Percentiles rank a stretch among this genome's conserved stretches.
phyloP scores from a whole-genome alignment of 2,888 invertebrate species.

The Sericinus montela region DNA sequence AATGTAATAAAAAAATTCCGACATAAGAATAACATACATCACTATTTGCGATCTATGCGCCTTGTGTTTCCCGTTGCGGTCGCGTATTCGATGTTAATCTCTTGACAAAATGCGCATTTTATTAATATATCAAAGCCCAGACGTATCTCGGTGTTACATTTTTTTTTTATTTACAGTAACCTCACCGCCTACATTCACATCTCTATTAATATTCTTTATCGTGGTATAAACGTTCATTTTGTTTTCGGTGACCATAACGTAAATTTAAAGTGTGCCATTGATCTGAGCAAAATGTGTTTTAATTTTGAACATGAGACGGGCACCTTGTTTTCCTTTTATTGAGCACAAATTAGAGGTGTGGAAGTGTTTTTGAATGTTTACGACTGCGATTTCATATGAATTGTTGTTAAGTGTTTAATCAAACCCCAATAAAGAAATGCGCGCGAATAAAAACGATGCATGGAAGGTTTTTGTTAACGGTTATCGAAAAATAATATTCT shows the following conservation, averaged over 20 bases:
- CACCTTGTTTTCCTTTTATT: slow-evolving; percentile 30
- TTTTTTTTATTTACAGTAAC: slow-evolving; percentile 33
- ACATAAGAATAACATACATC: neutral
- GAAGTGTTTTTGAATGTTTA: slow-evolving; percentile 18
- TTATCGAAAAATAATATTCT: no score
- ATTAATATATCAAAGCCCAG: slow-evolving; percentile 58
- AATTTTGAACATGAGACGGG: slow-evolving; percentile 33
- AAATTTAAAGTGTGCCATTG: slow-evolving; percentile 38
- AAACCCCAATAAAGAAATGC: neutral
- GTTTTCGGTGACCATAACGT: slow-evolving; percentile 60
- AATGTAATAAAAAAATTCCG: no score
- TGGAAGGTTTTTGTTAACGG: neutral
- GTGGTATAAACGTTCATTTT: slow-evolving; percentile 63
- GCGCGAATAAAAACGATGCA: neutral
- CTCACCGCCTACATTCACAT: slow-evolving; percentile 48
- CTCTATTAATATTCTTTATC: slow-evolving; percentile 68
- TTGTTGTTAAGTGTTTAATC: neutral
- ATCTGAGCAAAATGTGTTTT: slow-evolving; percentile 34
- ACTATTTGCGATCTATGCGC: slow-evolving; percentile 5
- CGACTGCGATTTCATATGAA: neutral
- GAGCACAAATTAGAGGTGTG: slow-evolving; percentile 28
- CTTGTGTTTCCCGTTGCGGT: slow-evolving; percentile 10
- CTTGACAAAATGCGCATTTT: slow-evolving; percentile 45
- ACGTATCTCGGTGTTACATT: slow-evolving; percentile 27
- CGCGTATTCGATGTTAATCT: slow-evolving; percentile 52